Base-by-base conservation (phyloP, 2,113 vertebrate genomes). In the Callipepla squamata region DNA sequence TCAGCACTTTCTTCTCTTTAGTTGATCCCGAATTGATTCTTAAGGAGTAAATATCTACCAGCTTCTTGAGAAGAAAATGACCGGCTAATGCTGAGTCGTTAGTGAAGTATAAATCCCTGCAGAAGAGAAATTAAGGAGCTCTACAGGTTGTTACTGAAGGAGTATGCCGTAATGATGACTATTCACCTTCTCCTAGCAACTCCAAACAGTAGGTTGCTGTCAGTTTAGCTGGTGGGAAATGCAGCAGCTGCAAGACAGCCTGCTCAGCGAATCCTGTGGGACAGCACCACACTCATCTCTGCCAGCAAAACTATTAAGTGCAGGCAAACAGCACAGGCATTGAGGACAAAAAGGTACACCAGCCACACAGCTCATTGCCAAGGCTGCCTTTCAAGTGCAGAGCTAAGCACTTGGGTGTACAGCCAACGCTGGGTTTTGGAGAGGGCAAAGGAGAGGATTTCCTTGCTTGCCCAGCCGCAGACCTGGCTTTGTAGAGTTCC, bases 171-270 rank as follows among this genome's bases (percentile, higher is more conserved):
- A 96, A 97, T 94, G 96, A 95, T 92, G 96, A 97, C 96, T 97
- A 96, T 98, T 97, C 97, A 97, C 97, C 97, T 97, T 98, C 97
- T 98, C 98, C 98, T 98, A 98, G 98, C 98, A 98, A 98, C 98
- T 98, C 96, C 91, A 88, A 97, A 93, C 97, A 95, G 97, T 94
- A 96, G 97, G 97, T 96, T 97, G 97, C 97, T 96, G 97, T 94
- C 96, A 97, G 81, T 96, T 97, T 95, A 94, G 96, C 87, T 87
- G 80, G 94, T 63, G 72, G 78, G 85, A 97, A 97, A 91, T 26
- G 83, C 93, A 84, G 97, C 96, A 96, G 97, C 97, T 97, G 97
- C 96, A 95, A 95, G 90, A 88, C 95, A 97, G 95, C 89, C 96
- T 17, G 50, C 84, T 94, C 94, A 16, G 16, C 4, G 1, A 95